Conservation (phyloP, 2,797 vertebrate genomes). For the Champsocephalus esox region DNA sequence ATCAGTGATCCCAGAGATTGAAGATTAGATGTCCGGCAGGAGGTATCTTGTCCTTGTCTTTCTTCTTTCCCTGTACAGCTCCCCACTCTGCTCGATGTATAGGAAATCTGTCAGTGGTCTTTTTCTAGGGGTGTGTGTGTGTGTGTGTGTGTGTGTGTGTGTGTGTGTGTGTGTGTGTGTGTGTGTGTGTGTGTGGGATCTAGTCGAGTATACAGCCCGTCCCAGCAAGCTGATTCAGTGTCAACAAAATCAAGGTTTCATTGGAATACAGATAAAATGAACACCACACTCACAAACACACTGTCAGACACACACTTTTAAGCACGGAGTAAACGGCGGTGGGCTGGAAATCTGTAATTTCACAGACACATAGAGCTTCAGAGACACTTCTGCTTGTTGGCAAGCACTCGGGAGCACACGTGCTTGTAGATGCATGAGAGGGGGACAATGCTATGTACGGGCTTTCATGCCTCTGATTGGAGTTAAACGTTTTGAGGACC, state of each 20-base stretch:
- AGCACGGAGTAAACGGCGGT: constrained; percentile 42
- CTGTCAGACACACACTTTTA: constrained; percentile 41
- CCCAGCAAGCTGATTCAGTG: constrained; percentile 46
- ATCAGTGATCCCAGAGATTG: constrained; percentile 72
- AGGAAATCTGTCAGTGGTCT: constrained; percentile 65
- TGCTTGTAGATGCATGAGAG: constrained; percentile 16
- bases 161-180: too few species aligned
- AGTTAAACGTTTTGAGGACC: neutral
- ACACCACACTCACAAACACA: constrained; percentile 18
- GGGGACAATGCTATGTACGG: neutral
- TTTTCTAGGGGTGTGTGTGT: constrained; percentile 41
- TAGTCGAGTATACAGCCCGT: constrained; percentile 19
- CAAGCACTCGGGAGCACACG: constrained; percentile 20
- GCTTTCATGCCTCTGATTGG: constrained; percentile 6
- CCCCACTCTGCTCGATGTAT: constrained; percentile 50
- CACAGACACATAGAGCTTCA: constrained; percentile 14
- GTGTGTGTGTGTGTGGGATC: constrained; percentile 25
- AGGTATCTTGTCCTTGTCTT: constrained; percentile 72
- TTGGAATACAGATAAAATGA: constrained; percentile 62
- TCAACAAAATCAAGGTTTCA: constrained; percentile 65
- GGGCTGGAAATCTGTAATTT: constrained; percentile 46
- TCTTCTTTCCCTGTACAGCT: constrained; percentile 36
- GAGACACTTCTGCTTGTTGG: constrained; percentile 27
- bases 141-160: too few species aligned
- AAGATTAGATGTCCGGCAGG: constrained; percentile 73